Evolutionary conservation across 1,140 invertebrate genomes (phyloP).

Genomic region (Drosophila rufa): DNA sequence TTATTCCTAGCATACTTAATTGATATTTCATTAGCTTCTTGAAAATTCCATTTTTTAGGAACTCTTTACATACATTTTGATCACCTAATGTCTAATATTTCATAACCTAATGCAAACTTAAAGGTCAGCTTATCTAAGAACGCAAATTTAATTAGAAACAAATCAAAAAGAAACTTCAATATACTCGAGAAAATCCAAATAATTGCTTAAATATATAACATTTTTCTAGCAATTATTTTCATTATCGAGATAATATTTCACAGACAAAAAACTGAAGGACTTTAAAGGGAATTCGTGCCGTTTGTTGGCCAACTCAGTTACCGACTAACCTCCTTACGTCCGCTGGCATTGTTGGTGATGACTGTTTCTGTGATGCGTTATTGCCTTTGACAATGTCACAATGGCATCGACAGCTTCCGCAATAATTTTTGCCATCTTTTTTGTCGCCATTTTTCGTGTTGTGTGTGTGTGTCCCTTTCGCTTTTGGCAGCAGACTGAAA

Average conservation of each 20-base stretch:
- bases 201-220: background rate
- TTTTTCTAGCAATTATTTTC: background rate
- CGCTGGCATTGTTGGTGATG: slow-evolving; percentile 41
- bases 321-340: slow-evolving; percentile 22
- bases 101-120: background rate
- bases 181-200: background rate
- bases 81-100: background rate
- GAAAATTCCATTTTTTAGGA: background rate
- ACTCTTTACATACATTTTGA: too few species aligned
- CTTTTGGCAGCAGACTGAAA: slow-evolving; percentile 56
- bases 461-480: slow-evolving; percentile 14
- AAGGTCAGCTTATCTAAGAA: background rate
- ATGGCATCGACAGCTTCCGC: slow-evolving; percentile 75
- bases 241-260: background rate
- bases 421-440: slow-evolving; percentile 46
- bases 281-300: slow-evolving; percentile 25
- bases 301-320: slow-evolving; percentile 8
- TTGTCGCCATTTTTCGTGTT: slow-evolving; percentile 13
- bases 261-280: background rate
- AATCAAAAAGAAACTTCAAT: background rate
- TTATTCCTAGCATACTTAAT: background rate
- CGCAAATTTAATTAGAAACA: background rate
- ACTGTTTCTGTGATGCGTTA: slow-evolving; percentile 53
- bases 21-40: background rate
- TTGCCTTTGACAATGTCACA: slow-evolving; percentile 78